A percentile compares a stretch with the other conserved stretches of the same genome.
phyloP scores from a whole-genome alignment of 2,797 vertebrate species.

The Ctenochaetus hawaiiensis region DNA sequence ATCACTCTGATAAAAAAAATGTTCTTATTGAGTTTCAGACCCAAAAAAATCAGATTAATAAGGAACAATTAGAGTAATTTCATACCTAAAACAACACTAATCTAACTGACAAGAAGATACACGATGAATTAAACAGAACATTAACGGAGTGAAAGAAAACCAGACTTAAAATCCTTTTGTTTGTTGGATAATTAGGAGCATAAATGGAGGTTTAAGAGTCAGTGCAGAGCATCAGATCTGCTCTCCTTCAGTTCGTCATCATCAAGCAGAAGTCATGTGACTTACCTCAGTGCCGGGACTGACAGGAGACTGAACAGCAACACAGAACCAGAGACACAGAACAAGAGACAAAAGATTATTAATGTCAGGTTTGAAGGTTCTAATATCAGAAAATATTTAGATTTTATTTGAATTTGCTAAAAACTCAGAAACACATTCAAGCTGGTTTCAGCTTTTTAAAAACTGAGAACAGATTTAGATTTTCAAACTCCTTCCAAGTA shows the following conservation, averaged over 20 bases:
- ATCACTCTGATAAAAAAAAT: background rate
- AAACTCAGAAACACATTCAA: no score
- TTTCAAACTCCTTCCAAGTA: no score
- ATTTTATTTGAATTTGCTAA: no score
- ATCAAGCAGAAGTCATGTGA: constrained; percentile 43
- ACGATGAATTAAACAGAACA: background rate
- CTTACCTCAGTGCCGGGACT: constrained; percentile 94
- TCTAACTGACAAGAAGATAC: no score
- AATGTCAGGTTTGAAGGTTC: no score
- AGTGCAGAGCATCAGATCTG: background rate
- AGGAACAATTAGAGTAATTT: background rate
- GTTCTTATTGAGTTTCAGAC: background rate
- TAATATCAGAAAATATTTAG: no score
- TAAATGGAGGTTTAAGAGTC: background rate
- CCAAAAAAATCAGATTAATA: no score
- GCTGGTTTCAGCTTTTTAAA: no score
- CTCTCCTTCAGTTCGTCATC: background rate
- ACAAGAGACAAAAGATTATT: background rate
- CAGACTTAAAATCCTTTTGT: background rate
- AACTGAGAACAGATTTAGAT: no score
- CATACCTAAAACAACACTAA: background rate
- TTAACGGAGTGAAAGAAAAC: background rate
- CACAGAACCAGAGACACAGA: background rate
- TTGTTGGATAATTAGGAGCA: background rate
- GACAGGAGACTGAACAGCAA: constrained; percentile 87